Base-by-base conservation (phyloP, 1,140 invertebrate genomes). In the Fopius arisanus region DNA sequence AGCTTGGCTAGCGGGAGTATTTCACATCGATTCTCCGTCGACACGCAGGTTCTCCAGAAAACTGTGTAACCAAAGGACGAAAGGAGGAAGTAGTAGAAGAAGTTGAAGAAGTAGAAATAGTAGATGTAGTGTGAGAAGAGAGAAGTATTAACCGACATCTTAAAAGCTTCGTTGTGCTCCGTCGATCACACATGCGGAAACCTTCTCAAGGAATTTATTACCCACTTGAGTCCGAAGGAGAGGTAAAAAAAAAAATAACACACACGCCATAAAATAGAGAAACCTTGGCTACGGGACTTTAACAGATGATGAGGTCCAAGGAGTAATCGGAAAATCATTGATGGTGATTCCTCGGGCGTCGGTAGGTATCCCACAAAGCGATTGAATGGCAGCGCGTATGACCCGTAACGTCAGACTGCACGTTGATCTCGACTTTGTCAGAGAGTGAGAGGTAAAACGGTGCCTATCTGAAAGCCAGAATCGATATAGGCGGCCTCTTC, bases 391-490 rank as follows among this genome's bases (percentile, higher is more conserved):
- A 26, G 23, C 26, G 54, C 23, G 54, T 59, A 59, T 59, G 54
- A 59, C 54, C 54, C 54, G 54, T 59, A 59, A 59, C 54, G 54
- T 59, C 54, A 28, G 23, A 59, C 43, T 51, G 6, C 9, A 16
- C 54, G 54, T 59, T 59, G 54, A 59, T 59, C 19, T 10, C 43
- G 1, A 48, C 14, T 48, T 48, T 48, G 43, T 16, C 5, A 5
- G 29, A 26, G 48, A 10, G 67, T 7, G 43, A 19, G 16, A 16
- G 48, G 14, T 28, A n/a, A n/a, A n/a, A n/a, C n/a, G 48, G 12
- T 43, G 62, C 62, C 70, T 78, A 78, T 81, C 74, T 73, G 70
- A 54, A 54, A 69, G 67, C 51, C 73, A 78, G 79, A 77, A 77
- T 75, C 77, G 80, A 77, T 59, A 23, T 59, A 76, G 69, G 72